Conservation (phyloP, 2,888 invertebrate species). For the Byasa hedistus region DNA sequence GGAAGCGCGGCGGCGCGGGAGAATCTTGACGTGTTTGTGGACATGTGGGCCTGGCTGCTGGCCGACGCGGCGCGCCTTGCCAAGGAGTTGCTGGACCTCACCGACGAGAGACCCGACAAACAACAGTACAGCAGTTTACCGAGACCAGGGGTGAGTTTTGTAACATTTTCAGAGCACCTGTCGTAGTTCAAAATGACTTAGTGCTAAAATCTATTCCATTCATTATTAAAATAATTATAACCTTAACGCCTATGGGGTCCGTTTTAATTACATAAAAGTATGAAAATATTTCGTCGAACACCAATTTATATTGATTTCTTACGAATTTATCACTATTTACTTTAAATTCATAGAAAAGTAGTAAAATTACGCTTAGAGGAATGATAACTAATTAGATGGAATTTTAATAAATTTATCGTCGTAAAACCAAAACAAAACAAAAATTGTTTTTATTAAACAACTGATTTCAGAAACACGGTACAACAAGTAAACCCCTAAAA, state of each 20-base stretch:
- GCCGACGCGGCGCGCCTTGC: constrained; percentile 94
- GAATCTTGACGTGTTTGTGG: constrained; percentile 96
- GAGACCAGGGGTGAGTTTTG: constrained; percentile 91
- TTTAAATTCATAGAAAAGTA: too few relatives aligned
- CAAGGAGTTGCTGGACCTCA: constrained; percentile 91
- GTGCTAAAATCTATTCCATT: not conserved
- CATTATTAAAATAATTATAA: not conserved
- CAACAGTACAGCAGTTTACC: constrained; percentile 93
- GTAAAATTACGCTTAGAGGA: too few relatives aligned
- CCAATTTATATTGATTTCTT: too few relatives aligned
- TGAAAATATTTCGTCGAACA: too few relatives aligned
- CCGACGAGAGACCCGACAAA: constrained; percentile 79
- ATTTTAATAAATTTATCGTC: too few relatives aligned
- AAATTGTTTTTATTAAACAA: not conserved
- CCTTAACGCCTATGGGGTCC: not conserved
- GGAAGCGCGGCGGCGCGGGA: constrained; percentile 97
- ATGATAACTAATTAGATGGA: too few relatives aligned
- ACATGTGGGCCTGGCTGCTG: constrained; percentile 97
- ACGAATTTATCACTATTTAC: too few relatives aligned
- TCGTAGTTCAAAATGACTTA: not conserved
- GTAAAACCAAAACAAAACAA: too few relatives aligned
- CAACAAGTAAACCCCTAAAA: constrained; percentile 94
- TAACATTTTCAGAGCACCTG: constrained; percentile 4
- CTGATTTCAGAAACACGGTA: constrained; percentile 95
- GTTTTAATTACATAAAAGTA: too few relatives aligned